phyloP scores from a whole-genome alignment of 2,113 vertebrate genomes.

The Colaptes auratus region DNA sequence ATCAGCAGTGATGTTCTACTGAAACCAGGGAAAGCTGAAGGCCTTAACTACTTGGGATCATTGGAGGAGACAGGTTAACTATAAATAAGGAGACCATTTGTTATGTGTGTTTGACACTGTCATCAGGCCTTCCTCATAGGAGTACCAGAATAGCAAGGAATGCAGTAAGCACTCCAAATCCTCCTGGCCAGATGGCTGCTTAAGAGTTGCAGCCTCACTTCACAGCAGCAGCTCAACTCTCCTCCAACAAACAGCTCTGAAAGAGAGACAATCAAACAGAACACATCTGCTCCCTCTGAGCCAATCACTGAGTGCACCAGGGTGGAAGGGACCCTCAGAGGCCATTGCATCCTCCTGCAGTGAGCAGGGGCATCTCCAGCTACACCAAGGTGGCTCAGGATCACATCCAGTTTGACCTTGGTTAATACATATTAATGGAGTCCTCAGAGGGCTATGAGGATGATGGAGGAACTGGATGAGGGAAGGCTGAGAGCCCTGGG shows the following conservation, averaged over 20 bases:
- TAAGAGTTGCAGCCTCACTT: background rate
- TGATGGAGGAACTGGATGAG: too few relatives aligned
- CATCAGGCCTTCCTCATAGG: constrained; percentile 20
- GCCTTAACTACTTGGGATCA: background rate
- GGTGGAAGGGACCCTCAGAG: too few relatives aligned
- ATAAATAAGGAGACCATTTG: constrained; percentile 46
- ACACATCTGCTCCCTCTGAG: background rate
- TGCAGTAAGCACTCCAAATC: constrained; percentile 23
- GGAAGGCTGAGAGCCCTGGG: too few relatives aligned
- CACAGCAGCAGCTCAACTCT: background rate
- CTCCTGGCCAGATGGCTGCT: constrained; percentile 8
- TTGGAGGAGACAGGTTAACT: background rate
- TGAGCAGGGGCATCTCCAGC: too few relatives aligned
- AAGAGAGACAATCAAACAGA: background rate
- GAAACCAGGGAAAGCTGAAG: background rate
- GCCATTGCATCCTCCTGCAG: too few relatives aligned
- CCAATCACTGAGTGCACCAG: too few relatives aligned
- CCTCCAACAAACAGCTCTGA: background rate
- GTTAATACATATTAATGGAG: too few relatives aligned
- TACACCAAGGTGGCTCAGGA: too few relatives aligned
- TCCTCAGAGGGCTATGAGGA: too few relatives aligned
- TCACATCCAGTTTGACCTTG: too few relatives aligned
- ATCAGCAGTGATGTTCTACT: background rate
- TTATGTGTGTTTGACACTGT: constrained; percentile 23
- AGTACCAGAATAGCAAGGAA: constrained; percentile 49